phyloP scores from a whole-genome alignment of 2,797 vertebrate genomes.

The Gouania willdenowi region DNA sequence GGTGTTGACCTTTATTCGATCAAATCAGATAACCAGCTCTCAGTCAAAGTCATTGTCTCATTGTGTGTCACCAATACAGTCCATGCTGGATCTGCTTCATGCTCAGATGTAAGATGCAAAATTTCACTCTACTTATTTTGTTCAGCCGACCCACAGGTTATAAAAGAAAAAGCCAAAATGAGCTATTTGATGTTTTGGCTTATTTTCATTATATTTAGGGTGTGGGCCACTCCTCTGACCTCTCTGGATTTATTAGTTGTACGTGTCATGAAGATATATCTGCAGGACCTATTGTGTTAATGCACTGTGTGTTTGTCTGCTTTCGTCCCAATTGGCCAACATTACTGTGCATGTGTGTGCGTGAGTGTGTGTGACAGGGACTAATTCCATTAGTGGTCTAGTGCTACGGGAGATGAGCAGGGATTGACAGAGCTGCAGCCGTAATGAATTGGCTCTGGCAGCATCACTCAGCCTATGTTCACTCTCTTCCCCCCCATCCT shows the following conservation, averaged over 20 bases:
- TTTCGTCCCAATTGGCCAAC: conserved; percentile 15
- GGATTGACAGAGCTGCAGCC: conserved; percentile 78
- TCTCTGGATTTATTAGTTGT: conserved; percentile 70
- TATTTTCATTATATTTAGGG: background rate
- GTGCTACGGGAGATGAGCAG: conserved; percentile 78
- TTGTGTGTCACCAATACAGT: conserved; percentile 32
- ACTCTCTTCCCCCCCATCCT: conserved; percentile 9
- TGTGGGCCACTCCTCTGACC: conserved; percentile 49
- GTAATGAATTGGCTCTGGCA: conserved; percentile 81
- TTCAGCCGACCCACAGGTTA: too few relatives aligned
- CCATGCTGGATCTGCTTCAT: conserved; percentile 18
- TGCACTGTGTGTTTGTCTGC: conserved; percentile 63
- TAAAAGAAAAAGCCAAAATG: too few relatives aligned
- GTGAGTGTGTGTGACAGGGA: conserved; percentile 64
- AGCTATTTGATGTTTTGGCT: too few relatives aligned
- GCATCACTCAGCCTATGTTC: conserved; percentile 71
- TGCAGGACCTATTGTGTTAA: conserved; percentile 78
- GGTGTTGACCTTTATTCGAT: conserved; percentile 66
- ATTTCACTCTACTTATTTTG: conserved; percentile 32
- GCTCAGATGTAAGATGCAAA: conserved; percentile 8
- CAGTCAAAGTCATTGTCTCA: conserved; percentile 55
- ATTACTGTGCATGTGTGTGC: conserved; percentile 6
- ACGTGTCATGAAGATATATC: conserved; percentile 77
- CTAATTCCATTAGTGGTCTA: conserved; percentile 83
- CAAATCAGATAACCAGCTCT: conserved; percentile 64